Base-by-base conservation (phyloP, 2,888 invertebrate species). In the Oscheius sp. region DNA sequence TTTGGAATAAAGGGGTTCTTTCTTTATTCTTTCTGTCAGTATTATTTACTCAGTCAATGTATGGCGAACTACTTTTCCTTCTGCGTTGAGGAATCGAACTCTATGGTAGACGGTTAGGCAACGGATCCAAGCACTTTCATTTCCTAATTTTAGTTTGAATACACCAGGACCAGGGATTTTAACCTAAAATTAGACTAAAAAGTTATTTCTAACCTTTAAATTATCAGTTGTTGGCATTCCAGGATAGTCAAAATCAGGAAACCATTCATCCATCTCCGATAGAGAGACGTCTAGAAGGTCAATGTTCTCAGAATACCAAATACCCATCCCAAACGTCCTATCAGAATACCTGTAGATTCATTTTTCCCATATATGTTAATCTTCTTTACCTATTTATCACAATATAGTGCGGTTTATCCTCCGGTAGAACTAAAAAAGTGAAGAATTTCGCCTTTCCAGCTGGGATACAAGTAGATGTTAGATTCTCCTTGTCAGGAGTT, bases 211-310 rank as follows among this genome's bases (percentile, higher is more conserved):
- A n/a, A 77, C 59, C 17, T 72, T 63, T 14, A 81, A 57, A 24
- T 72, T 72, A 51, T 80, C 80, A 4, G 77, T 77, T 0, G 80
- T 80, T n/a, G 77, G 78, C 80, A 79, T 80, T 24, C 75, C 82
- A n/a, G 80, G 79, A 65, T 76, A 74, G 56, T 79, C 78, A 65
- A 75, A 75, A 32, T 75, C 77, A 3, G 77, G 78, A 4, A 73
- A 73, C 70, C 74, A 70, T 44, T 78, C 75, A 30, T 71, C 63
- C 78, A 79, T 77, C 54, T 77, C 70, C 6, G 66, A 68, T 56
- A 76, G 28, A 0, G 67, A 67, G 44, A 38, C 51, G 36, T 64
- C 49, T 8, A 51, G 50, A 9, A 68, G 66, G 38, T 74, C 69
- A 14, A 72, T 68, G 4, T 70, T 57, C 28, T 41, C 26, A 9